Evolutionary conservation across 2,888 invertebrate genomes (phyloP).

Genomic region (Physocephala rufipes): DNA sequence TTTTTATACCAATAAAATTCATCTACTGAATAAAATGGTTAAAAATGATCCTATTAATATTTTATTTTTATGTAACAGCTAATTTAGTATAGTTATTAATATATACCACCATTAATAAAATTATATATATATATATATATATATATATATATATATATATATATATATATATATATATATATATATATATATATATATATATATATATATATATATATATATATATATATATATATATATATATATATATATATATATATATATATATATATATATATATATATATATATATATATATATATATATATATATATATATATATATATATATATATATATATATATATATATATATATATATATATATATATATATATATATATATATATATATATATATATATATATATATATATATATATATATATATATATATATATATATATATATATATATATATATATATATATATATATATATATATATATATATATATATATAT

Average conservation of each 20-base stretch:
- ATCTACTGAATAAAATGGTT: background rate
- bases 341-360: conserved; percentile 20
- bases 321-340: background rate
- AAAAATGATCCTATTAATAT: background rate
- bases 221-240: conserved; percentile 20
- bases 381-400: background rate
- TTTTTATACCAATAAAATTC: conserved; percentile 9
- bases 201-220: background rate
- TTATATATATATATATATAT: conserved; percentile 20
- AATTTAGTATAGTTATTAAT: background rate
- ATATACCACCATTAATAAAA: background rate
- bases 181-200: background rate
- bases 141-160: conserved; percentile 34
- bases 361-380: background rate
- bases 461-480: conserved; percentile 20
- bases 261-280: background rate
- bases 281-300: conserved; percentile 20
- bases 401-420: conserved; percentile 20
- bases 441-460: background rate
- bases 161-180: too few relatives aligned
- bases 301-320: background rate
- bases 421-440: background rate
- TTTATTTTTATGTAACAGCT: conserved; percentile 13
- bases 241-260: background rate
- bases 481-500: background rate